phyloP scores from a whole-genome alignment of 92 coral and sea anemone genomes.

The Meandrina meandrites region DNA sequence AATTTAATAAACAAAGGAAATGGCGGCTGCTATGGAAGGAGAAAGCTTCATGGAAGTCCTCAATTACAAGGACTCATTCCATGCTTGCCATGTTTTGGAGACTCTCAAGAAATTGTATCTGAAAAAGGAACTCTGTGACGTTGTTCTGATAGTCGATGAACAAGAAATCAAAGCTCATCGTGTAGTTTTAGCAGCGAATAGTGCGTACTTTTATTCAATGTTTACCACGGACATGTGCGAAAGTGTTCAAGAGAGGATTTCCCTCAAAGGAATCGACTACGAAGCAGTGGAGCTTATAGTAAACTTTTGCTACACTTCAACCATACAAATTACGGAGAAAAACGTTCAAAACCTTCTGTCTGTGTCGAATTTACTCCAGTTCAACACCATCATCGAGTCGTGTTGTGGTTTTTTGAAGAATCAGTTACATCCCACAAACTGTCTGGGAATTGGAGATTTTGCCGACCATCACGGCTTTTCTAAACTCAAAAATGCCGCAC shows the following conservation, averaged over 20 bases:
- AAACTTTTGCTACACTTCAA: slow-evolving; percentile 90
- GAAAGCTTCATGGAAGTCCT: slow-evolving; percentile 59
- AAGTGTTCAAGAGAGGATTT: slow-evolving; percentile 77
- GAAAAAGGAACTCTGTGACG: slow-evolving; percentile 90
- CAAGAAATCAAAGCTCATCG: slow-evolving; percentile 87
- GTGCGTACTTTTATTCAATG: slow-evolving; percentile 94
- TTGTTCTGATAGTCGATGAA: slow-evolving; percentile 77
- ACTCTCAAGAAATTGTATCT: slow-evolving; percentile 75
- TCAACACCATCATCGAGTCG: slow-evolving; percentile 79
- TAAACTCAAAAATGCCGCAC: slow-evolving; percentile 72
- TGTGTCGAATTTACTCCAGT: slow-evolving; percentile 89
- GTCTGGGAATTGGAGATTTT: slow-evolving; percentile 91
- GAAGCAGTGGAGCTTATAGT: slow-evolving; percentile 83
- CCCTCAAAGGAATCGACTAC: slow-evolving; percentile 81
- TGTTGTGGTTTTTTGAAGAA: slow-evolving; percentile 89
- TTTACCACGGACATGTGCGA: slow-evolving; percentile 94
- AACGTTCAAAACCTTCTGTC: slow-evolving; percentile 88
- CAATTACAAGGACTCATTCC: slow-evolving; percentile 84
- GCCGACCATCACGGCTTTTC: slow-evolving; percentile 91
- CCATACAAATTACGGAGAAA: slow-evolving; percentile 78
- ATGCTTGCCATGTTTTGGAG: slow-evolving; percentile 84
- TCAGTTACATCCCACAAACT: slow-evolving; percentile 93
- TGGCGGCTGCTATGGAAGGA: slow-evolving; percentile 63
- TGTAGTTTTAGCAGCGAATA: slow-evolving; percentile 92
- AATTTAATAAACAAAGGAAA: slow-evolving; percentile 45